phyloP scores from a whole-genome alignment of 2,888 invertebrate genomes.

The Diadromus collaris region DNA sequence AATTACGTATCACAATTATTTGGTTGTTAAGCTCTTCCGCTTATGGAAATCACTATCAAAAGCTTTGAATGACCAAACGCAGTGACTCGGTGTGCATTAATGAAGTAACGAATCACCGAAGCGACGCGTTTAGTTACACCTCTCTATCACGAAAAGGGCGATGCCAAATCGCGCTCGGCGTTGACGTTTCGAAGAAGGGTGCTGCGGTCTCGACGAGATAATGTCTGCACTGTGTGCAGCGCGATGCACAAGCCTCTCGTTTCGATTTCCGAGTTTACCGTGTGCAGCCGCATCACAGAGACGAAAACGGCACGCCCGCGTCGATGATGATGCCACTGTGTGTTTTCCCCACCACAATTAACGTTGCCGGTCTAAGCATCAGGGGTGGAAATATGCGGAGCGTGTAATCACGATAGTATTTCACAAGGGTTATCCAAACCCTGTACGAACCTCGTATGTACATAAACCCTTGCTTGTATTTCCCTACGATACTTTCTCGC shows the following conservation, averaged over 20 bases:
- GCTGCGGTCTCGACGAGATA: slow-evolving; percentile 46
- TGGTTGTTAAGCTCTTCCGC: background rate
- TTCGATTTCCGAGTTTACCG: slow-evolving; percentile 17
- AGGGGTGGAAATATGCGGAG: slow-evolving; percentile 51
- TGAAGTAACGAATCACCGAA: slow-evolving; percentile 44
- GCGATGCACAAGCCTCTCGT: background rate
- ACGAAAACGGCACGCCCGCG: slow-evolving; percentile 49
- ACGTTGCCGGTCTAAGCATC: slow-evolving; percentile 40
- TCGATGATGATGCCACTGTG: slow-evolving; percentile 49
- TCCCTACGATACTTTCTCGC: background rate
- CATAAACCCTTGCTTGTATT: background rate
- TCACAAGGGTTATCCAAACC: slow-evolving; percentile 49
- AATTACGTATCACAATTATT: slow-evolving; percentile 42
- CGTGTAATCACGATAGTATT: slow-evolving; percentile 53
- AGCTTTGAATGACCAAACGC: slow-evolving; percentile 48
- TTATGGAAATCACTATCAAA: slow-evolving; percentile 33
- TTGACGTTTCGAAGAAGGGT: slow-evolving; percentile 23
- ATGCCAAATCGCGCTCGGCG: background rate
- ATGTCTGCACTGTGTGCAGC: slow-evolving; percentile 37
- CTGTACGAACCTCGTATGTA: slow-evolving; percentile 6
- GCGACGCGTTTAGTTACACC: slow-evolving; percentile 12
- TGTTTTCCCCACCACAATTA: slow-evolving; percentile 72
- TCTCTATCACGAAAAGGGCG: slow-evolving; percentile 5
- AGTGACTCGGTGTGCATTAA: slow-evolving; percentile 31
- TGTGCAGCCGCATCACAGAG: slow-evolving; percentile 29